A percentile compares a stretch with the other conserved stretches of the same genome.
These are phyloP conservation scores for Melospiza georgiana DNA, from an alignment of 2,113 vertebrate genomes.

Conservation along the genomic window DNA sequence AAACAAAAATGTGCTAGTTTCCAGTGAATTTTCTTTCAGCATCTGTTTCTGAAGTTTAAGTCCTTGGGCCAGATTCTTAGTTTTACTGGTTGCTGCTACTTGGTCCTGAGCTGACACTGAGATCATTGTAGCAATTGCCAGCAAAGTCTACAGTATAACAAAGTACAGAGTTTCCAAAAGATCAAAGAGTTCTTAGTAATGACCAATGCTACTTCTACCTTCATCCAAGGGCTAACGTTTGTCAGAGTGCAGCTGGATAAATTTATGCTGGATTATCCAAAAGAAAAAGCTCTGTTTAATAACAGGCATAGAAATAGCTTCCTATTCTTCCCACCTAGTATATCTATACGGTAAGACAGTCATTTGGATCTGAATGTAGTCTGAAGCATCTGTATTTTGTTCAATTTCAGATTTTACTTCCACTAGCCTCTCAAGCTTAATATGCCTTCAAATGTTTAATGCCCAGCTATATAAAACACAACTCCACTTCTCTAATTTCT, in stretches of 20 bases:
- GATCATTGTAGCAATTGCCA: background rate
- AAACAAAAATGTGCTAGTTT: background rate
- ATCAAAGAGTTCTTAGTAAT: background rate
- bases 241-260: background rate
- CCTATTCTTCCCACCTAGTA: background rate
- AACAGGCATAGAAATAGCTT: background rate
- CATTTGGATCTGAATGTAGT: background rate
- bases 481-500: background rate
- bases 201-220: background rate
- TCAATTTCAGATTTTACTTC: background rate
- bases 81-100: background rate
- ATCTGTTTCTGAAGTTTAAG: background rate
- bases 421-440: background rate
- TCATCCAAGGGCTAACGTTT: background rate
- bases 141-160: background rate
- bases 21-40: background rate
- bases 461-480: background rate
- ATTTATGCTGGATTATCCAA: background rate
- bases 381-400: background rate
- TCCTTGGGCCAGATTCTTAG: background rate
- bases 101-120: rapidly evolving
- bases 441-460: background rate
- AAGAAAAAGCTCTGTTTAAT: background rate
- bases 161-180: background rate
- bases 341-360: background rate